Percentiles rank a stretch among this genome's conserved stretches.
Evolutionary conservation across 2,888 invertebrate species (phyloP).

Genomic region (Protophormia terraenovae): DNA sequence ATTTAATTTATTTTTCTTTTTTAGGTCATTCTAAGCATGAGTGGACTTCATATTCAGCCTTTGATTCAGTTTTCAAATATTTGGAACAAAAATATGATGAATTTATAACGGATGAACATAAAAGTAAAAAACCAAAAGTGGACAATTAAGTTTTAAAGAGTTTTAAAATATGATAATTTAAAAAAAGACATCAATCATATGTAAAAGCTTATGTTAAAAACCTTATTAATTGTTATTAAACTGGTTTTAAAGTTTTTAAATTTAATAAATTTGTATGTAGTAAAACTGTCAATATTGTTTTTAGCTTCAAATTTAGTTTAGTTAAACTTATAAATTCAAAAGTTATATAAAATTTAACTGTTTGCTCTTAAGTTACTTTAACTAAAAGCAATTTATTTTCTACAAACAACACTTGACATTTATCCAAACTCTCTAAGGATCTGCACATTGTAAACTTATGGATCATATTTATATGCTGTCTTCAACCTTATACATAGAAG

Average conservation of each 20-base stretch:
- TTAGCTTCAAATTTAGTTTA: too few species aligned
- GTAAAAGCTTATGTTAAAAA: not conserved
- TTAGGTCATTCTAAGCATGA: constrained; percentile 86
- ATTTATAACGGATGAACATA: constrained; percentile 55
- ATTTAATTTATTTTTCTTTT: constrained; percentile 67
- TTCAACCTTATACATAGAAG: not conserved
- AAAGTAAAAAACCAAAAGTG: constrained; percentile 49
- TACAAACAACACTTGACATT: constrained; percentile 70
- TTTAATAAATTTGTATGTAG: constrained; percentile 3
- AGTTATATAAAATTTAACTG: not conserved
- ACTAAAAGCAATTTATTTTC: constrained; percentile 36
- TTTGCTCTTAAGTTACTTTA: not conserved
- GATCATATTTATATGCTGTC: constrained; percentile 52
- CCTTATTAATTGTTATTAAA: not conserved
- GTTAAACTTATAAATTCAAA: too few species aligned
- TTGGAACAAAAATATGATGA: constrained; percentile 81
- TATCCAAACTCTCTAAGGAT: constrained; percentile 75
- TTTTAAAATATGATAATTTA: not conserved
- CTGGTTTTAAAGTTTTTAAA: not conserved
- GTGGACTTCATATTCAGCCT: constrained; percentile 86
- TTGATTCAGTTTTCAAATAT: constrained; percentile 86
- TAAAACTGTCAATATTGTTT: not conserved
- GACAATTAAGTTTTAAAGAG: constrained; percentile 17
- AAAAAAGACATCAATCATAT: not conserved
- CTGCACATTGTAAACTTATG: constrained; percentile 69